Percentiles rank a stretch among this genome's conserved stretches.
phyloP scores from a whole-genome alignment of 2,797 vertebrate species.

The Heliangelus exortis region DNA sequence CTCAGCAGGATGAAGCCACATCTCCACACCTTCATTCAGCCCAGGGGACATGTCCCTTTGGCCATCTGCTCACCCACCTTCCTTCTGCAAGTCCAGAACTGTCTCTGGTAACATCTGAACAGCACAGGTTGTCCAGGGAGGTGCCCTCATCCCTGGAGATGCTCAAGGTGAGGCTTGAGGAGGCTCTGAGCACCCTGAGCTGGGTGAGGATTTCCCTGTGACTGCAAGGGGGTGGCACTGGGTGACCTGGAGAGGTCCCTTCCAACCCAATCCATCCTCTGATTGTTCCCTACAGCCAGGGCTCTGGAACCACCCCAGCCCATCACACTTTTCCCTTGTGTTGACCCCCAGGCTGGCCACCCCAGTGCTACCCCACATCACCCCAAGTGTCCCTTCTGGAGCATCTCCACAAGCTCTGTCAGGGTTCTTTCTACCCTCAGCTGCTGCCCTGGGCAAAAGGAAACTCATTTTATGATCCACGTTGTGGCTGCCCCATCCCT shows the following conservation, averaged over 20 bases:
- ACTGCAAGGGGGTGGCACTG: no score
- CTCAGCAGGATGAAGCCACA: neutral
- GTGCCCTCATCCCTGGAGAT: no score
- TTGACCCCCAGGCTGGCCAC: neutral
- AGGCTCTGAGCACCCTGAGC: no score
- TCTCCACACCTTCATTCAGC: neutral
- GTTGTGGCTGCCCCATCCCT: no score
- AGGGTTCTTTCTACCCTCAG: neutral
- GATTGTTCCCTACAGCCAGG: no score
- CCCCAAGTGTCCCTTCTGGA: neutral
- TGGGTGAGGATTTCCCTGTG: no score
- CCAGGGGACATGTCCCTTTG: accelerated
- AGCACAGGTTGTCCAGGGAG: no score
- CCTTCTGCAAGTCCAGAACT: neutral
- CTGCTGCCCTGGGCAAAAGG: neutral
- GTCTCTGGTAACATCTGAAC: neutral
- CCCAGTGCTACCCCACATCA: neutral
- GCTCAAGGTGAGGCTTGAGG: no score
- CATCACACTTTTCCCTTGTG: neutral
- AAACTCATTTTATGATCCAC: neutral
- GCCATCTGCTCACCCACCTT: accelerated
- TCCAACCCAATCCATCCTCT: no score
- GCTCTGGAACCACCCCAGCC: neutral
- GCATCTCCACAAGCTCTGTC: neutral
- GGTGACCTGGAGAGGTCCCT: no score